Base-by-base conservation (phyloP, 2,113 vertebrate genomes). In the Callorhinus ursinus region DNA sequence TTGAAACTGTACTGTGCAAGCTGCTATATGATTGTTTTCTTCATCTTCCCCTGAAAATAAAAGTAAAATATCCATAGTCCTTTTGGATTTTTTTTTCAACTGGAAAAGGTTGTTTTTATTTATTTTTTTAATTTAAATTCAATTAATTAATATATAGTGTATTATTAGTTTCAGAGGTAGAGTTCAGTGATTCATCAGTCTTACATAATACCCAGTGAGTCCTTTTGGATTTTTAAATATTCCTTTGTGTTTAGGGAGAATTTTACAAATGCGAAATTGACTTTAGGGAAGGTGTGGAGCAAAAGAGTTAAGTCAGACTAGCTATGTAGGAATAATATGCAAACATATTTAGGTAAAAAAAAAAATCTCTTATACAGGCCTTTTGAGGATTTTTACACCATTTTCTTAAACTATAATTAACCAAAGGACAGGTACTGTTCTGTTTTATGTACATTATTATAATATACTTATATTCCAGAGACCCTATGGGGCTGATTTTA, bases 321-420 rank as follows among this genome's bases (percentile, higher is more conserved):
- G 22, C 49, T 33, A 24, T 19, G 8, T 36, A 82, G 53, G 15
- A 91, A 79, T 67, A 89, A 72, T 83, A 42, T 28, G n/a, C 24
- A 88, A 85, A 59, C 4, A 59, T 67, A 21, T 72, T 57, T 89
- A 95, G 92, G 22, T 88, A 55, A 57, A 72, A 94, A 72, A 94
- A 72, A 72, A 21, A 67, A 72, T 86, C 69, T 95, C 39, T 42
- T 83, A 18, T 15, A 33, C 5, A 4, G 76, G 26, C 0, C 33
- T 96, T 85, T 63, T 67, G 81, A 88, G 46, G 49, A 19, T 76
- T 69, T 65, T 49, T n/a, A 28, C 6, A 24, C 22, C 31, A 61
- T 86, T 93, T 77, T 55, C 57, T 74, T 65, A 83, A 91, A 71
- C 13, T 74, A 6, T 71, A 93, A 65, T 95, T 92, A 90, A 81